Base-by-base conservation (phyloP, 2,797 vertebrate genomes). In the Anabacerthia variegaticeps region DNA sequence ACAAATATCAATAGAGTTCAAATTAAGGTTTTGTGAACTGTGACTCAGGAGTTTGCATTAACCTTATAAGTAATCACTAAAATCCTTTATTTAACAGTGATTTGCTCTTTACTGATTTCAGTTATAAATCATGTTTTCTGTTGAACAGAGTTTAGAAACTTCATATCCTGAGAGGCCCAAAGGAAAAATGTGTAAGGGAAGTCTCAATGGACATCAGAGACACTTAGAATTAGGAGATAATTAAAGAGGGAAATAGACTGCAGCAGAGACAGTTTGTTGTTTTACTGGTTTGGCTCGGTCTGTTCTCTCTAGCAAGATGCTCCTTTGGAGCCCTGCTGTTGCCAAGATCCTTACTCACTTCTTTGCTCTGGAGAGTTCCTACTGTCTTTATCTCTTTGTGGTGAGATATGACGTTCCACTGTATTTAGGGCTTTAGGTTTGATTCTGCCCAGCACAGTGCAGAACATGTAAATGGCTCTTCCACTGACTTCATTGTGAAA, bases 11-110 rank as follows among this genome's bases (percentile, higher is more conserved):
- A 84, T 26, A 69, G 41, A 73, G 65, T 87, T 96, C 74, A 90
- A 92, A 75, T n/a, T 67, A 74, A 85, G 6, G 4, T 75, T 95
- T 96, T 95, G 19, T 88, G 96, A 97, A 90, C n/a, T 59, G 34
- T 79, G 41, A 90, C 80, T 92, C 58, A 73, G 15, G 88, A 59
- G 28, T 61, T 96, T 55, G 43, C 12, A 86, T 88, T 74, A 93
- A 80, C 27, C 20, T 71, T 73, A 37, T 24, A 85, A 52, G 17
- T 77, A 88, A 92, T 93, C 63, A 94, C 85, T 95, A 89, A 93
- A 97, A 89, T 75, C n/a, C 13, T 92, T 93, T 91, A 90, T 84
- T 95, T 89, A 89, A 10, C n/a, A 89, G 37, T 49, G 44, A 94
- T 82, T 93, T 95, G 36, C 3, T 73, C 46, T 94, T 91, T 46